A percentile compares a stretch with the other conserved stretches of the same genome.
Evolutionary conservation across 2,113 vertebrate genomes (phyloP).

Genomic region (Apodemus speciosus): DNA sequence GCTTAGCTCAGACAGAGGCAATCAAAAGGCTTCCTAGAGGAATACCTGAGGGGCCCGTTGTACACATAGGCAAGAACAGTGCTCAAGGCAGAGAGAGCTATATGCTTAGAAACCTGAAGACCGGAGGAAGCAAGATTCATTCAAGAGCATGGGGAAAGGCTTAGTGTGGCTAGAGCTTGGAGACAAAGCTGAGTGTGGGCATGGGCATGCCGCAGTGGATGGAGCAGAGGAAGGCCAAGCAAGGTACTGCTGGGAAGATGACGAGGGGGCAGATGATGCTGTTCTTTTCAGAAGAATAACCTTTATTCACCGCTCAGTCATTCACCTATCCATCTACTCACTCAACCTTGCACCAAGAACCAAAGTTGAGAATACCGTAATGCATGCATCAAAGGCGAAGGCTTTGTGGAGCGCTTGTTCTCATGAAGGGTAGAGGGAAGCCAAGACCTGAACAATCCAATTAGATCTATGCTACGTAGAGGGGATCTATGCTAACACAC

Average conservation of each 20-base stretch:
- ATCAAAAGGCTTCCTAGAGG: background rate
- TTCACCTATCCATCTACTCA: background rate
- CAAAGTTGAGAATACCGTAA: background rate
- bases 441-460: background rate
- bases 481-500: background rate
- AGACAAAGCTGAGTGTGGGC: background rate
- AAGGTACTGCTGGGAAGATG: background rate
- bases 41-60: background rate
- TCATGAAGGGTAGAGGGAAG: background rate
- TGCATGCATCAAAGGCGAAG: background rate
- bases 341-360: background rate
- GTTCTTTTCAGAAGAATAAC: background rate
- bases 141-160: background rate
- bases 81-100: background rate
- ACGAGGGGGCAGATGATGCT: background rate
- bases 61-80: background rate
- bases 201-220: rapidly evolving
- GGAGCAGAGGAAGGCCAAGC: background rate
- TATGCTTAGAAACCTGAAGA: background rate
- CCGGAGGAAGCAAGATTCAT: background rate
- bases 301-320: background rate
- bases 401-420: background rate
- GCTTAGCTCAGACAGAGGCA: background rate
- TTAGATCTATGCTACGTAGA: background rate
- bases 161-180: background rate